A percentile compares a stretch with the other conserved stretches of the same genome.
These are phyloP conservation scores for Aporrectodea caliginosa DNA, from an alignment of 1,140 invertebrate species.

Conservation along the genomic window DNA sequence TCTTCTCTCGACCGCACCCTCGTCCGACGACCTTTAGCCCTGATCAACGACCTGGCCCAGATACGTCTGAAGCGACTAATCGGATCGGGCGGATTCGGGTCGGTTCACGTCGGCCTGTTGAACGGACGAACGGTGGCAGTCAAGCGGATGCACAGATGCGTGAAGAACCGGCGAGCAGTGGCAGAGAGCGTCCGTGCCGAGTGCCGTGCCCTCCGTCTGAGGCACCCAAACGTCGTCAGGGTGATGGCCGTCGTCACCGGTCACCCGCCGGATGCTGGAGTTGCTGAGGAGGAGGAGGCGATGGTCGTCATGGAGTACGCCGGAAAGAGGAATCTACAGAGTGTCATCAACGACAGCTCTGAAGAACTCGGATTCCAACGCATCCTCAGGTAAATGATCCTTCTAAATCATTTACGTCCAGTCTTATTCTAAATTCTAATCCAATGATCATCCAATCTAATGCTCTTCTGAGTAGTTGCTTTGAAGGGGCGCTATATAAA, in stretches of 20 bases:
- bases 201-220: conserved; percentile 7
- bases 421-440: too few species aligned
- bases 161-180: conserved; percentile 21
- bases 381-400: conserved; percentile 24
- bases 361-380: conserved; percentile 23
- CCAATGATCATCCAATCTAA: too few species aligned
- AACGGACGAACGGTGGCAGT: conserved; percentile 23
- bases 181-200: conserved; percentile 30
- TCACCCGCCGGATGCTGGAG: neutral
- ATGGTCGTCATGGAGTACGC: conserved; percentile 54
- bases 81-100: conserved; percentile 29
- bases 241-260: conserved; percentile 24
- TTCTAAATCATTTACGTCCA: too few species aligned
- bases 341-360: conserved; percentile 41
- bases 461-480: too few species aligned
- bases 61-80: conserved; percentile 17
- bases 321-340: conserved; percentile 43
- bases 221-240: conserved; percentile 29
- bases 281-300: conserved; percentile 7
- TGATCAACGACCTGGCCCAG: neutral
- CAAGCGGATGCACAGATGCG: conserved; percentile 23
- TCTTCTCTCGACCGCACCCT: too few species aligned
- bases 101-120: conserved; percentile 23
- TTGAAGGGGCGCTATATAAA: too few species aligned
- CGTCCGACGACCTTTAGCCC: too few species aligned